Evolutionary conservation across 2,797 vertebrate species (phyloP).

Genomic region (Buceros bicornis): DNA sequence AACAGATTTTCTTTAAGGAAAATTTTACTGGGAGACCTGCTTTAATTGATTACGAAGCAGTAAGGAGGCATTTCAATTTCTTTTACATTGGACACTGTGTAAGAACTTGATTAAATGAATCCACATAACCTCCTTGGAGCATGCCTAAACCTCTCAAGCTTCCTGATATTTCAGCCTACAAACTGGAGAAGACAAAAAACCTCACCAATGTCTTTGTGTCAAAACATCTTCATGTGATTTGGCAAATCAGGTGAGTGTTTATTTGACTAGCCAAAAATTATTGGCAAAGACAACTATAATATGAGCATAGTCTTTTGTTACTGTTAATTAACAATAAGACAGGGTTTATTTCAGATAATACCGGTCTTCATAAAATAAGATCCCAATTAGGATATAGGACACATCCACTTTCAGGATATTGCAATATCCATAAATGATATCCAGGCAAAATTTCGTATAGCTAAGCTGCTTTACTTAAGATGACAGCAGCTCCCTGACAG

Average conservation of each 20-base stretch:
- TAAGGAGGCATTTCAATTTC: background rate
- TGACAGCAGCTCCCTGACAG: background rate
- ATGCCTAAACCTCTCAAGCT: background rate
- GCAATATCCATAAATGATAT: background rate
- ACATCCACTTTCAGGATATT: background rate
- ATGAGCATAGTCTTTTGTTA: background rate
- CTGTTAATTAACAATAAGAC: background rate
- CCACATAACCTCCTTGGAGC: background rate
- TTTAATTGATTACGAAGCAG: background rate
- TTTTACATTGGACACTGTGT: background rate
- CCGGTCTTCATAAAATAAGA: background rate
- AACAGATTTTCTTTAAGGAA: background rate
- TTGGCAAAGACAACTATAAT: background rate
- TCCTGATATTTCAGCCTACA: background rate
- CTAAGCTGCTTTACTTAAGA: background rate
- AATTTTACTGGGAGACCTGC: background rate
- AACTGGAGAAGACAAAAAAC: background rate
- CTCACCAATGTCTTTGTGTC: background rate
- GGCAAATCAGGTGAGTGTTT: background rate
- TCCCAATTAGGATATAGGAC: background rate
- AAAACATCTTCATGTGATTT: background rate
- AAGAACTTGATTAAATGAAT: background rate
- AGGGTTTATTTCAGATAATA: background rate
- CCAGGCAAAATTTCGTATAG: background rate
- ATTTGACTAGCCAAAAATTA: background rate